Percentiles rank a stretch among this genome's conserved stretches.
These are phyloP conservation scores for Chrysopa pallens DNA, from an alignment of 1,140 invertebrate genomes.

Conservation along the genomic window DNA sequence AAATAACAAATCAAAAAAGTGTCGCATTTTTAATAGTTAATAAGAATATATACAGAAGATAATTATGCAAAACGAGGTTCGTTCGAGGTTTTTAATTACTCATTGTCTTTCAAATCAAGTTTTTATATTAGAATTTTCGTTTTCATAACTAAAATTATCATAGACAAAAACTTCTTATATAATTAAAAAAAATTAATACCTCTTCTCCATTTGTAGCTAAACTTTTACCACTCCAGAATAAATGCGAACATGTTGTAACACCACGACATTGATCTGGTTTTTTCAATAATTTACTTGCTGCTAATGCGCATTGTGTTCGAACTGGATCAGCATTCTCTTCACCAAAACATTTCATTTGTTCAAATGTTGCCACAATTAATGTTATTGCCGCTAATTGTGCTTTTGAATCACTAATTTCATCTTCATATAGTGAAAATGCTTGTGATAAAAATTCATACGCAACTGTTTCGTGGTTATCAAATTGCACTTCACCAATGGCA, in stretches of 20 bases:
- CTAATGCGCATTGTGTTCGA: slow-evolving; percentile 82
- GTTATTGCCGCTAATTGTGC: slow-evolving; percentile 92
- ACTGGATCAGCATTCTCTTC: slow-evolving; percentile 97
- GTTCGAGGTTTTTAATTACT: too few species aligned
- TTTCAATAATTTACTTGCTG: slow-evolving; percentile 88
- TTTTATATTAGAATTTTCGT: too few species aligned
- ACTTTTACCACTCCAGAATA: slow-evolving; percentile 90
- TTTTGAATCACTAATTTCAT: slow-evolving; percentile 96
- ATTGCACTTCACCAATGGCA: slow-evolving; percentile 79
- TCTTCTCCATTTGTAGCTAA: slow-evolving; percentile 44
- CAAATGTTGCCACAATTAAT: slow-evolving; percentile 86
- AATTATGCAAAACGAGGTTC: too few species aligned
- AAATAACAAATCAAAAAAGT: too few species aligned
- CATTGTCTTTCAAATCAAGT: too few species aligned
- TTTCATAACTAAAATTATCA: too few species aligned
- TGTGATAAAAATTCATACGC: slow-evolving; percentile 98
- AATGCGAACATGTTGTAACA: slow-evolving; percentile 77
- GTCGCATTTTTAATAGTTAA: too few species aligned
- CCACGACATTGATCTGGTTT: slow-evolving; percentile 95
- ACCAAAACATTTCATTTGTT: slow-evolving; percentile 83
- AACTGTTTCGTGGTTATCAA: slow-evolving; percentile 89
- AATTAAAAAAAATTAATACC: slow-evolving; percentile 24
- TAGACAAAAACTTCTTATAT: slow-evolving; percentile 1
- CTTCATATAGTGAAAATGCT: slow-evolving; percentile 94
- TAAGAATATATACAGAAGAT: too few species aligned